phyloP scores from a whole-genome alignment of 2,113 vertebrate genomes.

The Phalacrocorax aristotelis region DNA sequence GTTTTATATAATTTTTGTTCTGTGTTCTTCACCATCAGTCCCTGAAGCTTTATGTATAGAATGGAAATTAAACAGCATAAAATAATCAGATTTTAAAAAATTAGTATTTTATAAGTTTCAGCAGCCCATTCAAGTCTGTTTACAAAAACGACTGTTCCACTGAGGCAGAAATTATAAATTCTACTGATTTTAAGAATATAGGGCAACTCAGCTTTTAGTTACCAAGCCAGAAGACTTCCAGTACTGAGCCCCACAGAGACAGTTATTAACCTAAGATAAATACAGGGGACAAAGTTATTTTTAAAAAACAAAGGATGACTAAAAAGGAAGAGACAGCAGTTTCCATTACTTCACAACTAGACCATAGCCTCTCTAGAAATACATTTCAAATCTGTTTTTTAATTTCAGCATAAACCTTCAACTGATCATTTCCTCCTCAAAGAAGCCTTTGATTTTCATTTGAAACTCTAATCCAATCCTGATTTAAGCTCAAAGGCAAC shows the following conservation, averaged over 20 bases:
- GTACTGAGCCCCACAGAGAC: accelerated
- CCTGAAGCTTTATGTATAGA: not conserved
- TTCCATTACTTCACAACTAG: not conserved
- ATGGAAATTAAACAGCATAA: not conserved
- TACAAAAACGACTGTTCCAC: not conserved
- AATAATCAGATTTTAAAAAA: not conserved
- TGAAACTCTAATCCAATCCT: not conserved
- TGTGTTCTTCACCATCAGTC: not conserved
- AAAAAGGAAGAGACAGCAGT: not conserved
- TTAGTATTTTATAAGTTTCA: not conserved
- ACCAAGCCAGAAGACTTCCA: not conserved
- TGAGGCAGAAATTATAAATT: not conserved
- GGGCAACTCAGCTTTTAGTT: not conserved
- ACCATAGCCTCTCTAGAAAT: not conserved
- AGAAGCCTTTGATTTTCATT: not conserved
- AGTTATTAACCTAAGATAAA: not conserved
- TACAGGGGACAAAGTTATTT: not conserved
- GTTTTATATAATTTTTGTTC: not conserved
- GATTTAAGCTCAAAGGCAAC: not conserved
- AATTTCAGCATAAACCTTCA: not conserved
- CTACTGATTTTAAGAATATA: not conserved
- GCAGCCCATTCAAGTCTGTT: not conserved
- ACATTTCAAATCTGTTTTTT: not conserved
- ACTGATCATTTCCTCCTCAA: not conserved
- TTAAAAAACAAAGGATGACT: not conserved